Conservation (phyloP, 2,888 invertebrate genomes). For the Teleiodes luculella region DNA sequence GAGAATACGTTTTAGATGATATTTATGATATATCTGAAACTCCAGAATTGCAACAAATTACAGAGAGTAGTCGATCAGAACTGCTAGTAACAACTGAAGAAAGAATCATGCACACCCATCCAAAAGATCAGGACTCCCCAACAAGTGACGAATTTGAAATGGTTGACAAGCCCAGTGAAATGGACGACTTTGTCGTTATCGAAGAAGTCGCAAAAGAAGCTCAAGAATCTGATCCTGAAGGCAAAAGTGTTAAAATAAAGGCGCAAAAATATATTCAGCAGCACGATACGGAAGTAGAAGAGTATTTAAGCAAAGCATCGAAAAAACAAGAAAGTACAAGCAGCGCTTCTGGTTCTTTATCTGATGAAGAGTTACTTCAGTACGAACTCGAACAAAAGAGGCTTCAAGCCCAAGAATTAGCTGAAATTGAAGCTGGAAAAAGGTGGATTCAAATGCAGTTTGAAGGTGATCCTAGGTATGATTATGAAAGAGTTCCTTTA, state of each 20-base stretch:
- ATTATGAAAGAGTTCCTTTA: conserved; percentile 88
- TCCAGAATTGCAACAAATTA: conserved; percentile 69
- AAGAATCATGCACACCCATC: conserved; percentile 69
- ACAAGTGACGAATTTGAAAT: conserved; percentile 92
- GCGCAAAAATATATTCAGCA: conserved; percentile 74
- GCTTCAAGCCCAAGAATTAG: conserved; percentile 69
- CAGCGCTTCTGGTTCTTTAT: conserved; percentile 77
- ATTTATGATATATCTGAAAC: conserved; percentile 79
- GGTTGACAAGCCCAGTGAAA: conserved; percentile 90
- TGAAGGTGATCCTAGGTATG: conserved; percentile 86
- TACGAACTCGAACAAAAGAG: conserved; percentile 84
- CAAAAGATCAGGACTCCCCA: conserved; percentile 84
- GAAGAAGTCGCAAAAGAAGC: conserved; percentile 94
- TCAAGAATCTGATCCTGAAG: conserved; percentile 88
- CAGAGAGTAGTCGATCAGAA: conserved; percentile 76
- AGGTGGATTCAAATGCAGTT: conserved; percentile 95
- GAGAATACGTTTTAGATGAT: conserved; percentile 81
- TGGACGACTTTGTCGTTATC: conserved; percentile 92
- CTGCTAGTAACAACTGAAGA: conserved; percentile 80
- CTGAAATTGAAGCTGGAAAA: conserved; percentile 84
- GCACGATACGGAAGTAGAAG: conserved; percentile 85
- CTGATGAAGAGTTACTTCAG: conserved; percentile 80
- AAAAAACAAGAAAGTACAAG: conserved; percentile 81
- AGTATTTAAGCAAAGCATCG: conserved; percentile 83
- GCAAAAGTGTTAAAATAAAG: conserved; percentile 86